Conservation (phyloP, 2,888 invertebrate genomes). For the Rutpela maculata region DNA sequence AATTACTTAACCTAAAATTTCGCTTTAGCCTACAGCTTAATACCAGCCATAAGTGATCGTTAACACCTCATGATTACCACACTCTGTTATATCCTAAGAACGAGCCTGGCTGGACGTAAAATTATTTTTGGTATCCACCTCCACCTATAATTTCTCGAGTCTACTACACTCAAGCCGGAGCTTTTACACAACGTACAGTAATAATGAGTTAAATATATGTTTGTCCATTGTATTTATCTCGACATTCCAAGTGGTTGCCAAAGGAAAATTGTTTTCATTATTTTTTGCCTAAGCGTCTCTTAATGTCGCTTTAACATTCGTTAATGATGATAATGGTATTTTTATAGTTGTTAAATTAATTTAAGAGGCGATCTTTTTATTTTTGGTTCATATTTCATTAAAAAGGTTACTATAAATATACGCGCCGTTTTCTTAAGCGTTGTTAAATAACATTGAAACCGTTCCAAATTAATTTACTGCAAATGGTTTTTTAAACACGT, state of each 20-base stretch:
- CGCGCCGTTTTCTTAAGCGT: not conserved
- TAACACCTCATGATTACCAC: not conserved
- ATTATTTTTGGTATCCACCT: constrained; percentile 36
- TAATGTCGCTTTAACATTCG: constrained; percentile 29
- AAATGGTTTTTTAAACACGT: not conserved
- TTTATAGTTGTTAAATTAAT: constrained; percentile 17
- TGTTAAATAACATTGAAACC: constrained; percentile 4
- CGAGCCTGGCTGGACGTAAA: constrained; percentile 16
- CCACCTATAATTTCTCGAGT: constrained; percentile 31
- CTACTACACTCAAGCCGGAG: constrained; percentile 26
- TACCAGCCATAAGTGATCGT: not conserved
- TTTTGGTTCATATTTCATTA: not conserved
- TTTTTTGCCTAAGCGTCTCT: constrained; percentile 11
- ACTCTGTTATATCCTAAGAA: not conserved
- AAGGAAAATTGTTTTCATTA: constrained; percentile 34
- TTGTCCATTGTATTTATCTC: constrained; percentile 9
- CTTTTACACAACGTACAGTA: constrained; percentile 24
- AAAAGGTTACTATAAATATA: too few relatives aligned
- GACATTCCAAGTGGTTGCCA: constrained; percentile 32
- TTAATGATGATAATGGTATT: constrained; percentile 29
- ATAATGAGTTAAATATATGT: constrained; percentile 28
- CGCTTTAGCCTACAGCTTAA: not conserved
- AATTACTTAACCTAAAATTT: not conserved
- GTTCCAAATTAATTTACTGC: constrained; percentile 9
- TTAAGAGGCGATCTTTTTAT: constrained; percentile 14